These are phyloP conservation scores for Chiridota heheva DNA, from an alignment of 35 echinoderm and acorn worm genomes.

Conservation along the genomic window DNA sequence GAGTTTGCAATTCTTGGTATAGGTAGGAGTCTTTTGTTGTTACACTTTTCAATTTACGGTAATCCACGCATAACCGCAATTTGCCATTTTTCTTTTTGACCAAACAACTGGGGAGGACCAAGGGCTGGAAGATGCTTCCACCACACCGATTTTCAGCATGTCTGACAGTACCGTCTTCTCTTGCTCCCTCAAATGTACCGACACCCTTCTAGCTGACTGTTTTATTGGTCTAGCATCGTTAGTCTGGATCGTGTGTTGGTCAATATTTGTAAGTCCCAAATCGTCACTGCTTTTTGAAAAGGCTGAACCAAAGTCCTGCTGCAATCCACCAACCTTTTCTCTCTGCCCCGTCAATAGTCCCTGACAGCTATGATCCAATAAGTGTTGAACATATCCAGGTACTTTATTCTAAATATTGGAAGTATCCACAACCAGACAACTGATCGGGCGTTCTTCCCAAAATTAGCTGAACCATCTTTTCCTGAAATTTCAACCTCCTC, in stretches of 20 bases:
- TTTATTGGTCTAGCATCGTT: conserved; percentile 33
- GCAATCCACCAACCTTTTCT: neutral
- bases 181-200: conserved; percentile 18
- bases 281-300: conserved; percentile 39
- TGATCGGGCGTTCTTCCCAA: neutral
- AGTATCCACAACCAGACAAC: neutral
- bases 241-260: conserved; percentile 45
- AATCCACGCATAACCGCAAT: conserved; percentile 32
- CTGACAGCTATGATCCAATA: neutral
- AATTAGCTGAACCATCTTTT: neutral
- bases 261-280: conserved; percentile 32
- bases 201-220: conserved; percentile 27
- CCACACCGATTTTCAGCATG: conserved; percentile 11
- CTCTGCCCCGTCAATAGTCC: neutral
- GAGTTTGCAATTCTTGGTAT: conserved; percentile 44
- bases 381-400: neutral
- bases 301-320: neutral
- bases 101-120: conserved; percentile 16
- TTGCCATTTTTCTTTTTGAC: conserved; percentile 1
- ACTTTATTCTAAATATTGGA: neutral
- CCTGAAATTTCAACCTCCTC: neutral
- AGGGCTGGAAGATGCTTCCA: conserved; percentile 28
- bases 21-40: conserved; percentile 52
- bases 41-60: conserved; percentile 1
- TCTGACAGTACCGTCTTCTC: conserved; percentile 7